These are phyloP conservation scores for Calliphora vomitoria DNA, from an alignment of 2,888 invertebrate species.

Conservation along the genomic window DNA sequence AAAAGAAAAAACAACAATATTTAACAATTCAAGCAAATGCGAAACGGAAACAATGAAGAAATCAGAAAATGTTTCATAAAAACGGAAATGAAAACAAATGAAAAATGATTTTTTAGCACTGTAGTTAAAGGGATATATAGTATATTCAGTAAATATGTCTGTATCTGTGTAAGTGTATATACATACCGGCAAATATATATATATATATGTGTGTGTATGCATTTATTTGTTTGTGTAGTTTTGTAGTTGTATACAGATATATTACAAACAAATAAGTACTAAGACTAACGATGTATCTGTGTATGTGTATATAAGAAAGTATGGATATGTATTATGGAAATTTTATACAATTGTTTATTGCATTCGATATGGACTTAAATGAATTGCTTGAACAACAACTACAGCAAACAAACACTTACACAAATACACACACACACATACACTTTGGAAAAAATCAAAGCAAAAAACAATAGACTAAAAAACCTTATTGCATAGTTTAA, in stretches of 20 bases:
- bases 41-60: constrained; percentile 73
- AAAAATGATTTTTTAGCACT: constrained; percentile 72
- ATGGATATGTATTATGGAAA: constrained; percentile 40
- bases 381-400: constrained; percentile 65
- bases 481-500: constrained; percentile 62
- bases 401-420: constrained; percentile 18
- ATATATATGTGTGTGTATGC: not conserved
- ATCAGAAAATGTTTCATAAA: constrained; percentile 70
- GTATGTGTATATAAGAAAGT: not conserved
- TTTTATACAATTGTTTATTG: constrained; percentile 69
- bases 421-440: not conserved
- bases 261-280: constrained; percentile 31
- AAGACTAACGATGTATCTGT: not conserved
- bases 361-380: constrained; percentile 68
- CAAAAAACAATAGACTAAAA: constrained; percentile 9
- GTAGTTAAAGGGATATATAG: constrained; percentile 49
- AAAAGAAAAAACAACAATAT: constrained; percentile 47
- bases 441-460: not conserved
- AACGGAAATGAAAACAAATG: constrained; percentile 72
- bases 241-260: constrained; percentile 26
- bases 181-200: not conserved
- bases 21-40: constrained; percentile 71
- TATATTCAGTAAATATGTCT: constrained; percentile 20
- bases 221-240: constrained; percentile 8
- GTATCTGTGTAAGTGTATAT: not conserved